Evolutionary conservation across 2,888 invertebrate genomes (phyloP).

Genomic region (Lumbricus terrestris): DNA sequence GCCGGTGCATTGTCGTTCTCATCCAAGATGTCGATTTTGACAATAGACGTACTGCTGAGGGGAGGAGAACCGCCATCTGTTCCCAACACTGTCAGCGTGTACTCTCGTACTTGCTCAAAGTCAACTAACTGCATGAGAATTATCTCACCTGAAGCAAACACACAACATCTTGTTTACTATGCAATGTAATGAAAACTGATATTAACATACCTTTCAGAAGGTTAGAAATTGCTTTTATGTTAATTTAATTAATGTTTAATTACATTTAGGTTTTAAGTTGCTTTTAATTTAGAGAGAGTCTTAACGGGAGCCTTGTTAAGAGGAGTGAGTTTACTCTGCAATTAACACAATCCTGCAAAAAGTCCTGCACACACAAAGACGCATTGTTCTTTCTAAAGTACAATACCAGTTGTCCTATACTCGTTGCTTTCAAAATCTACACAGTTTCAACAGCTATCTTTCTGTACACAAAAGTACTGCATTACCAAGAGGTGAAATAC

Average conservation of each 20-base stretch:
- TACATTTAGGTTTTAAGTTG: too few relatives aligned
- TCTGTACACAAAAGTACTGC: neutral
- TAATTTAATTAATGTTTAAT: neutral
- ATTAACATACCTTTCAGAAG: too few relatives aligned
- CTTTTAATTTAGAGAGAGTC: neutral
- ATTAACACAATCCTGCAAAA: neutral
- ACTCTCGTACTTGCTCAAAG: slow-evolving; percentile 66
- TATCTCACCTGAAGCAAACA: slow-evolving; percentile 67
- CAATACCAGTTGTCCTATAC: neutral
- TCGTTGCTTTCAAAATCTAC: neutral
- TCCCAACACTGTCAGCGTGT: slow-evolving; percentile 62
- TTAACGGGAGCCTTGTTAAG: too few relatives aligned
- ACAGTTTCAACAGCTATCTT: neutral
- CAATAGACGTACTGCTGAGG: slow-evolving; percentile 68
- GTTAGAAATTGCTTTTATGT: too few relatives aligned
- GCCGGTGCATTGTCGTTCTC: slow-evolving; percentile 50
- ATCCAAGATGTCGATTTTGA: slow-evolving; percentile 46
- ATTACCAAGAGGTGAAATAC: neutral
- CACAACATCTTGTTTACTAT: neutral
- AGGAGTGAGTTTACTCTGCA: neutral
- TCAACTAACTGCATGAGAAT: slow-evolving; percentile 68
- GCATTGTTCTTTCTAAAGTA: neutral
- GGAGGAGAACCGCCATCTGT: slow-evolving; percentile 70
- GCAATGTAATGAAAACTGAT: too few relatives aligned
- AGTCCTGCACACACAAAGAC: neutral